Evolutionary conservation across 35 echinoderm and acorn worm species (phyloP).

Genomic region (Strongylocentrotus purpuratus): DNA sequence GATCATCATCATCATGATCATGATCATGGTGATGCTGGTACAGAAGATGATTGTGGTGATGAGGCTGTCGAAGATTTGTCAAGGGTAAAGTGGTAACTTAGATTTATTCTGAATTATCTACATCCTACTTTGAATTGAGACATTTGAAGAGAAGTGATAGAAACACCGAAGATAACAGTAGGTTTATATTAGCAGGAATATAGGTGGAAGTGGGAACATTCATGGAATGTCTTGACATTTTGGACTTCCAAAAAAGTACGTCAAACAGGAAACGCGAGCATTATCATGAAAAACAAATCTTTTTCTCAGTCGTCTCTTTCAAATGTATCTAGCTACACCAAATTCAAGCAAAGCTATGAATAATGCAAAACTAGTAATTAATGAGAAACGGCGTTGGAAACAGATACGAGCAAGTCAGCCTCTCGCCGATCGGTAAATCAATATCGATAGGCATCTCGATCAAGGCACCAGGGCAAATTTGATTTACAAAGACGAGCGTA

Average conservation of each 20-base stretch:
- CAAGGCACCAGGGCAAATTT: neutral
- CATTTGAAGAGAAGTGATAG: no score
- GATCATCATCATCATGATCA: neutral
- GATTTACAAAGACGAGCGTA: neutral
- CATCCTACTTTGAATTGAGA: neutral
- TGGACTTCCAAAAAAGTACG: no score
- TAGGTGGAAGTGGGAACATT: no score
- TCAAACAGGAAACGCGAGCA: no score
- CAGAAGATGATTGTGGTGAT: neutral
- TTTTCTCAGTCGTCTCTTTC: no score
- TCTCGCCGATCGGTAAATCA: neutral
- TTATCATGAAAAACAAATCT: no score
- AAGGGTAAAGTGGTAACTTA: no score
- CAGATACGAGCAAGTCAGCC: neutral
- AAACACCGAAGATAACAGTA: neutral
- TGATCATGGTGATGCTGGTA: neutral
- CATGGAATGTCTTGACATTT: neutral
- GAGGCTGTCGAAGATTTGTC: neutral
- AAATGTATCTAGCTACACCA: neutral
- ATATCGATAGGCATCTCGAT: neutral
- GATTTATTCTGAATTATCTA: no score
- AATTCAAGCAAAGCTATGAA: neutral
- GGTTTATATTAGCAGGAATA: neutral
- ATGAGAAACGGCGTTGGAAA: conserved; percentile 16
- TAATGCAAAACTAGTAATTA: conserved; percentile 1